A percentile compares a stretch with the other conserved stretches of the same genome.
These are phyloP conservation scores for Lepisosteus oculatus DNA, from an alignment of 2,113 vertebrate genomes.

Conservation along the genomic window DNA sequence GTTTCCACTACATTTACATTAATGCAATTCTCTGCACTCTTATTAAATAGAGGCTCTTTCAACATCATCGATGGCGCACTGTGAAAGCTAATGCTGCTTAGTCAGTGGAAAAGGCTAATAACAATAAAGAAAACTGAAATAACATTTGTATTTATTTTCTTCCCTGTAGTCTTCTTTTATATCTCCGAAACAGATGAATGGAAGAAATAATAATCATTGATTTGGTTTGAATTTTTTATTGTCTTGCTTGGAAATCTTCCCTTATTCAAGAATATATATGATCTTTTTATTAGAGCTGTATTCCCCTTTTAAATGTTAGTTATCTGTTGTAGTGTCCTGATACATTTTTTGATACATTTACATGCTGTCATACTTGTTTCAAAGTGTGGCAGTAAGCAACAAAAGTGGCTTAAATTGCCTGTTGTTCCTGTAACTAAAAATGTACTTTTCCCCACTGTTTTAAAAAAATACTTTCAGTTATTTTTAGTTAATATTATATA, in stretches of 20 bases:
- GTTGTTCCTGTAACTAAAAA: too few species aligned
- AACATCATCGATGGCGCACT: constrained; percentile 34
- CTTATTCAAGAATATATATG: constrained; percentile 40
- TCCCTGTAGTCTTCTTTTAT: background rate
- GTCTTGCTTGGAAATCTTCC: background rate
- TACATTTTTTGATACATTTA: constrained; percentile 52
- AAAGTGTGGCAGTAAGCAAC: background rate
- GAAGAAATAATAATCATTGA: constrained; percentile 24
- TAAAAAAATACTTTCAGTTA: too few species aligned
- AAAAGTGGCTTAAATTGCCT: background rate
- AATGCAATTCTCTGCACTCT: constrained; percentile 50
- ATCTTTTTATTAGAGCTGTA: constrained; percentile 43
- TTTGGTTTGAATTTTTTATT: constrained; percentile 17
- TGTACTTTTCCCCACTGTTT: too few species aligned
- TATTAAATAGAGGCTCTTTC: constrained; percentile 43
- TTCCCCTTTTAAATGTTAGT: constrained; percentile 61
- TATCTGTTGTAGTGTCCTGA: constrained; percentile 41
- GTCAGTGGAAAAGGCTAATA: constrained; percentile 50
- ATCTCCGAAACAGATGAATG: constrained; percentile 1
- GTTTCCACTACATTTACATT: constrained; percentile 57
- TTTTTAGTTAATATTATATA: too few species aligned
- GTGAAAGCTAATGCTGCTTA: constrained; percentile 46
- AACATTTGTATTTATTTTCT: constrained; percentile 22
- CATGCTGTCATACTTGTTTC: constrained; percentile 43
- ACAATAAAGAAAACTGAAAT: constrained; percentile 40